These are phyloP conservation scores for Plectus sambesii DNA, from an alignment of 1,140 invertebrate species.

Conservation along the genomic window DNA sequence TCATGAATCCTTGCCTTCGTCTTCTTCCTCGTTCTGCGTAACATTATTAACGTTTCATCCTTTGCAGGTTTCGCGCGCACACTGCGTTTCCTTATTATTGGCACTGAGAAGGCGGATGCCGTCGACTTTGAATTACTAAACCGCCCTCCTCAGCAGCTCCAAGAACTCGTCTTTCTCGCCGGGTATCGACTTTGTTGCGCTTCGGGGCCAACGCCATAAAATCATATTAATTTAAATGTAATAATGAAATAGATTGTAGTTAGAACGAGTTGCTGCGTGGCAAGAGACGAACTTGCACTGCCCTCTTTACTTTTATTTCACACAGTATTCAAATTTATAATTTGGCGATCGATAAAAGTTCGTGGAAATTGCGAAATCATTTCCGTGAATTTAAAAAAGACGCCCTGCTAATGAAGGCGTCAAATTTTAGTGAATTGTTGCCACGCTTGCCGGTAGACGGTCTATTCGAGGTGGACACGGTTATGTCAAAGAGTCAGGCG, in stretches of 20 bases:
- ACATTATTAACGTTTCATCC: constrained; percentile 1
- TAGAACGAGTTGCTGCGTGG: no score
- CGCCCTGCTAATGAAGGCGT: no score
- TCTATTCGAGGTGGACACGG: constrained; percentile 28
- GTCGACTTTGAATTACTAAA: constrained; percentile 20
- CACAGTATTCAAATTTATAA: no score
- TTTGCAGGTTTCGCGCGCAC: constrained; percentile 27
- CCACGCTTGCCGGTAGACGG: constrained; percentile 34
- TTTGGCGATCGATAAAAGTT: no score
- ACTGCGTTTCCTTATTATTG: constrained; percentile 33
- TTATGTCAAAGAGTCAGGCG: constrained; percentile 12
- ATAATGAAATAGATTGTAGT: no score
- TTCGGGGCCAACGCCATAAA: constrained; percentile 5
- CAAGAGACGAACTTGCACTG: no score
- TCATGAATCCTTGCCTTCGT: no score
- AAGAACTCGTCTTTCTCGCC: constrained; percentile 34
- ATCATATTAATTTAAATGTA: constrained; percentile 3
- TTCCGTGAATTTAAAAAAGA: no score
- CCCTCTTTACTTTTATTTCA: no score
- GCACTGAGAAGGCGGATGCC: constrained; percentile 22
- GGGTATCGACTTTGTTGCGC: constrained; percentile 21
- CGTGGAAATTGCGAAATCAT: no score
- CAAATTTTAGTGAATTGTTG: constrained; percentile 39
- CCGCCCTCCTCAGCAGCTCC: constrained; percentile 35
- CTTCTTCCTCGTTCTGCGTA: no score